Evolutionary conservation across 2,797 vertebrate genomes (phyloP), one percentile per base, ranked within the genome.

Genomic region (Meriones psammophilus): DNA sequence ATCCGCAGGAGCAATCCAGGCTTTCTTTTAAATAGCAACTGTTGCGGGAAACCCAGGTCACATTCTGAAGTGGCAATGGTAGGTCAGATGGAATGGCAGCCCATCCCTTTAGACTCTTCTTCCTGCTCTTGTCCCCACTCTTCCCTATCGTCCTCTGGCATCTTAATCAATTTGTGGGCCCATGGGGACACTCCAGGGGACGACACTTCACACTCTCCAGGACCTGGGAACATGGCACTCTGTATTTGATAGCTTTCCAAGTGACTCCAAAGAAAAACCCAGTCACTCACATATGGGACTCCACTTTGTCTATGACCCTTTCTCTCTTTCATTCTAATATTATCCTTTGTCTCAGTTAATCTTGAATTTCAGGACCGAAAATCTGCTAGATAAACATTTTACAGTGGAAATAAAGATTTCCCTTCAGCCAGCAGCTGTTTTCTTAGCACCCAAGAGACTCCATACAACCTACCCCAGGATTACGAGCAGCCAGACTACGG

Each of bases 21-120:
- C 64, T 89, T 95, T 62, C 14, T 62, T 92, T 89, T 68, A 42
- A 68, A 58, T 0, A 86, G 88, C 83, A 94, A 69, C 5, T 50
- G 62, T 13, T n/a, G 26, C 10, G 66, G 90, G n/a, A 50, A 56
- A 3, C 39, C 30, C 12, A n/a, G 88, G 17, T 8, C 36, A 13
- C 2, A 8, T 17, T 46, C 54, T 78, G 39, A 28, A 1, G 5
- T 2, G 30, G 84, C 3, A 64, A 91, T 4, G 42, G 50, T 8
- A 3, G 54, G 26, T 13, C n/a, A 13, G 56, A 13, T 28, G n/a
- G 78, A 78, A 56, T 0, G 8, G 62, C 0, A 0, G 39, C 12
- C n/a, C 39, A n/a, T 42, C 39, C 26, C n/a, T 84, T 17, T 26
- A 60, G 50, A 2, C 4, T 46, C 5, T 42, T 89, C 30, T 1